Evolutionary conservation across 2,888 invertebrate species (phyloP), one percentile per base, ranked within the genome.

Genomic region (Crematogaster levior): DNA sequence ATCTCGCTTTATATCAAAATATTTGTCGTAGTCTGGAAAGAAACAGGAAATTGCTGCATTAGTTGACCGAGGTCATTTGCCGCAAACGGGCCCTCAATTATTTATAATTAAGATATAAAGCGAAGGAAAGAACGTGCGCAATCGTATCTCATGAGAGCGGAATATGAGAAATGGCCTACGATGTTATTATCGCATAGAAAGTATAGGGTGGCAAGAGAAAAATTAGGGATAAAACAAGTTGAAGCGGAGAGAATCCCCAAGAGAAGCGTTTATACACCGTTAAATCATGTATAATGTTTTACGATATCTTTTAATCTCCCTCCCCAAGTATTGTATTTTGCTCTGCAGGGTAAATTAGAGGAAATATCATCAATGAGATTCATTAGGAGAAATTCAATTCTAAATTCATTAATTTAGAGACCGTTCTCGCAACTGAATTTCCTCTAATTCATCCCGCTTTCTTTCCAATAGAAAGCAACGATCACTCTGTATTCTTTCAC

Each of bases 21-120:
- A 21, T 46, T 34, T 34, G 0, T n/a, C 24, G 4, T 37, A 15
- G 21, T 63, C 3, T 66, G 66, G 3, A 66, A 77, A 56, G 43
- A 2, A 77, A 65, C 30, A 53, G 9, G 7, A 30, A 56, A 43
- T 43, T 43, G 30, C 40, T 37, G 18, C 51, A 27, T 63, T 53
- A 30, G 37, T 75, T n/a, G 51, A 43, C 27, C 18, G 61, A 51
- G 74, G 53, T 1, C 21, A 53, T 66, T n/a, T 40, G 66, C 21
- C 40, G 65, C 66, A 77, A 63, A 77, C 40, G 40, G 43, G 56
- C 7, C 12, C 30, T 77, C 43, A 65, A 75, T 75, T 53, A 18
- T 77, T 63, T 65, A 53, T 77, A 77, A 77, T 77, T 66, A 77
- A 56, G 66, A 75, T 1, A 5, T 51, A 77, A 77, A 77, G 77